Base-by-base conservation (phyloP, 2,888 invertebrate species). In the Idaea aversata region DNA sequence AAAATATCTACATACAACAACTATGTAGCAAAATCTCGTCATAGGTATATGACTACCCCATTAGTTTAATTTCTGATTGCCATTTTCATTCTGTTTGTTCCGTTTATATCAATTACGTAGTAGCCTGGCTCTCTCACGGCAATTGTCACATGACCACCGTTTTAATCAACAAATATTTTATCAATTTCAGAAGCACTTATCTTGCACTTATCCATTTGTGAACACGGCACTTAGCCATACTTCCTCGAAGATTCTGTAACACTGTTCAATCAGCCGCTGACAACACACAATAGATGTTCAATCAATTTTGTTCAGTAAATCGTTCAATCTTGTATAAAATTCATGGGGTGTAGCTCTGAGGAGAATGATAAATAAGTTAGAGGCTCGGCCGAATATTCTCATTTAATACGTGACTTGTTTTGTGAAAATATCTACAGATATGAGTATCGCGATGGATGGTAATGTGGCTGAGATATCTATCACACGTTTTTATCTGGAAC, bases 311-410 rank as follows among this genome's bases (percentile, higher is more conserved):
- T 86, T 89, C 86, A 88, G 85, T 90, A 92, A 92, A 91, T 92
- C 92, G 91, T 88, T 92, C 92, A 90, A 91, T 92, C 92, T 92
- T 92, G 91, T 92, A 92, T 90, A 91, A 92, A 92, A 93, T 92
- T 93, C 91, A 93, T 91, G 90, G 91, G 88, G 88, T 88, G 90
- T 88, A 90, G 88, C 87, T 84, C 84, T 86, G 90, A 88, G 87
- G 83, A 85, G 92, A 90, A 93, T 93, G 93, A 93, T 93, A 92
- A 92, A 93, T 93, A 93, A 91, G 91, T 86, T 81, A 79, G 88
- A 87, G 91, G 88, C 88, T 90, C 84, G 88, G 84, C 90, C 91
- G 89, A 93, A 92, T 93, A 93, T 92, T 92, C 92, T 91, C 92
- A 93, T 93, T 91, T 92, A 91, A 88, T 91, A 93, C 92, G 92